Evolutionary conservation across 2,888 invertebrate species (phyloP).

Genomic region (Anthrax anthrax): DNA sequence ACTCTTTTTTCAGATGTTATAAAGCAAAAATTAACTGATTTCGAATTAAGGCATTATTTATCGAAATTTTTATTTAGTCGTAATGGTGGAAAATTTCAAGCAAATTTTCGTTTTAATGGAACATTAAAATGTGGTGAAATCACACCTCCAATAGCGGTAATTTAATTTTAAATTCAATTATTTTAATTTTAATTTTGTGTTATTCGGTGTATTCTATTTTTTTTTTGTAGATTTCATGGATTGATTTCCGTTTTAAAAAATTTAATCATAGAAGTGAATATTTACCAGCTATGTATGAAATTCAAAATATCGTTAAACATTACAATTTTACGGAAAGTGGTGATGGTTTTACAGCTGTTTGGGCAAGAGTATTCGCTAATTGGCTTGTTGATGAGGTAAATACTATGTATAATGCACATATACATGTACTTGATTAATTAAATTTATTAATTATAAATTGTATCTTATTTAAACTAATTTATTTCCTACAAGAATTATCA

Average conservation of each 20-base stretch:
- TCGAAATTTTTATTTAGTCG: conserved; percentile 58
- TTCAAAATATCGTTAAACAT: conserved; percentile 41
- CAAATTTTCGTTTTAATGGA: conserved; percentile 48
- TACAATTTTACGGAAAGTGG: conserved; percentile 43
- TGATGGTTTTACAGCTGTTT: conserved; percentile 48
- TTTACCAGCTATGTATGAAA: conserved; percentile 57
- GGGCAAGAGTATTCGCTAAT: conserved; percentile 56
- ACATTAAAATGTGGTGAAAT: conserved; percentile 47
- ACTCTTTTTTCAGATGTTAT: conserved; percentile 34
- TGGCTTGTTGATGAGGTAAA: conserved; percentile 66
- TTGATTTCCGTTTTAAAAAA: conserved; percentile 43
- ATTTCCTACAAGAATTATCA: no score
- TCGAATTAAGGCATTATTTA: conserved; percentile 45
- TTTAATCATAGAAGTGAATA: conserved; percentile 50
- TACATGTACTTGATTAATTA: no score
- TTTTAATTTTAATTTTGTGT: neutral
- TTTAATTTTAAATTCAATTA: neutral
- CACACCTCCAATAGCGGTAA: conserved; percentile 41
- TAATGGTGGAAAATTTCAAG: conserved; percentile 50
- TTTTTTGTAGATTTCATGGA: conserved; percentile 9
- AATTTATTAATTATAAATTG: no score
- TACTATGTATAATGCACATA: no score
- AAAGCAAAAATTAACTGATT: conserved; percentile 34
- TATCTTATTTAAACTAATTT: no score
- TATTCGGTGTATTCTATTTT: neutral